Conservation (phyloP, 2,113 vertebrate species). For the Paratilapia polleni region DNA sequence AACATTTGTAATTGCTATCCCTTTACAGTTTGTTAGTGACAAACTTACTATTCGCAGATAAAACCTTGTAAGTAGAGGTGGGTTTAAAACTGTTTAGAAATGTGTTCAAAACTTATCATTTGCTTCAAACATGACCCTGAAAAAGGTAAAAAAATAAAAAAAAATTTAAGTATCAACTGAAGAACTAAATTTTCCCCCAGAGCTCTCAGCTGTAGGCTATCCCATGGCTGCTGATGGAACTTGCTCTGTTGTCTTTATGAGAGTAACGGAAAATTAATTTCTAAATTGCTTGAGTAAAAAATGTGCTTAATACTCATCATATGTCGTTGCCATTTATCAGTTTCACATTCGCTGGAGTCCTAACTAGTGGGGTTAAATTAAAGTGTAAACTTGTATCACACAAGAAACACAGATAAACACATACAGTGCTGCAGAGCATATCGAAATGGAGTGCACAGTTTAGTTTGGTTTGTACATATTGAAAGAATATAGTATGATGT, state of each 20-base stretch:
- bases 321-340: no score
- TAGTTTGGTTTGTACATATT: background rate
- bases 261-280: background rate
- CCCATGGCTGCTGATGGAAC: background rate
- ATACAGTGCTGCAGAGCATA: background rate
- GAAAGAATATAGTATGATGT: background rate
- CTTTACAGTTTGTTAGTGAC: background rate
- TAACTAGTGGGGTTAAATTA: no score
- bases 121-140: background rate
- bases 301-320: no score
- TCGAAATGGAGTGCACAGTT: background rate
- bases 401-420: background rate
- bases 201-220: background rate
- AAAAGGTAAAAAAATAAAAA: background rate
- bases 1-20: background rate
- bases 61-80: background rate
- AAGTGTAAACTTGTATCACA: background rate
- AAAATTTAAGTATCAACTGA: background rate
- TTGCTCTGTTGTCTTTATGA: background rate
- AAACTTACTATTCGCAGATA: background rate
- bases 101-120: background rate
- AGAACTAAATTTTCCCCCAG: background rate
- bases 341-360: no score
- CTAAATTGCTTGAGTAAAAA: no score
- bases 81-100: background rate